Percentiles rank a stretch among this genome's conserved stretches.
These are phyloP conservation scores for Anguilla japonica DNA, from an alignment of 2,113 vertebrate genomes.

Conservation along the genomic window DNA sequence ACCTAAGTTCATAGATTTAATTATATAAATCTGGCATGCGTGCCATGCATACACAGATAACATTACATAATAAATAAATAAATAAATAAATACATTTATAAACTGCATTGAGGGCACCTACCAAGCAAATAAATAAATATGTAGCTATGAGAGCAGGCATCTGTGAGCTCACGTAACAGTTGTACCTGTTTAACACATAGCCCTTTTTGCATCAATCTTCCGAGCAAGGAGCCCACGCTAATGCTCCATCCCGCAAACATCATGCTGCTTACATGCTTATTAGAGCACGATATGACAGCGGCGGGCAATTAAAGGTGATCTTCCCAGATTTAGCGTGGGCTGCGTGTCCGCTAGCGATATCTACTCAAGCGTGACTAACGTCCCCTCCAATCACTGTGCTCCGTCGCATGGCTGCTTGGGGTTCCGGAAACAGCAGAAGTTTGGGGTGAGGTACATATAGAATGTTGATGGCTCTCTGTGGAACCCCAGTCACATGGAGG, in stretches of 20 bases:
- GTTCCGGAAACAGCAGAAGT: neutral
- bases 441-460: neutral
- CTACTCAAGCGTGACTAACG: neutral
- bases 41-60: neutral
- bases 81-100: neutral
- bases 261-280: slow-evolving; percentile 18
- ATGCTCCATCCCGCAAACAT: neutral
- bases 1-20: too few relatives aligned
- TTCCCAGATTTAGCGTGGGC: neutral
- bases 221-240: neutral
- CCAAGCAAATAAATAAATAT: neutral
- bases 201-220: neutral
- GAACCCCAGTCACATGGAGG: neutral
- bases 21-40: too few relatives aligned
- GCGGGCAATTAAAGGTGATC: slow-evolving; percentile 14
- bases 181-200: neutral
- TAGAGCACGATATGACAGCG: slow-evolving; percentile 15
- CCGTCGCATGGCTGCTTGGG: neutral
- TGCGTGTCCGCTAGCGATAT: neutral
- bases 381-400: neutral
- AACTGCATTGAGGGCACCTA: neutral
- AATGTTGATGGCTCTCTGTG: neutral
- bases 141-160: neutral
- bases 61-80: neutral
- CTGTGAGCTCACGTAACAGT: neutral